phyloP scores from a whole-genome alignment of 2,888 invertebrate genomes.

The Automeris io region DNA sequence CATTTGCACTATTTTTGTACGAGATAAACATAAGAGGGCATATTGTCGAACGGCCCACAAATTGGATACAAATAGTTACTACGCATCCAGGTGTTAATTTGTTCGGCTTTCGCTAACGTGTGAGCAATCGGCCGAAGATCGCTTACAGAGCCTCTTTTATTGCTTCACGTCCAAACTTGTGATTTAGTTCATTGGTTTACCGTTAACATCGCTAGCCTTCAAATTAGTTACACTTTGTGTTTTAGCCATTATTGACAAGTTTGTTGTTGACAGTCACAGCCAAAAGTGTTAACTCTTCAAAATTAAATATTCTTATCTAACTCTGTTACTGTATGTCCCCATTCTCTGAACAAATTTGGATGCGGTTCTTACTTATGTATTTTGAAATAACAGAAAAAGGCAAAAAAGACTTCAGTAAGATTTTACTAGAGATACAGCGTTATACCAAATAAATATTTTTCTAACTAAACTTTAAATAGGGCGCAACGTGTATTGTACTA shows the following conservation, averaged over 20 bases:
- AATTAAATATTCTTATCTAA: too few relatives aligned
- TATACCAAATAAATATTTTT: too few relatives aligned
- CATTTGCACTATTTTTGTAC: conserved; percentile 73
- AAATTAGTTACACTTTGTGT: conserved; percentile 22
- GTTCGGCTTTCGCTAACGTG: conserved; percentile 72
- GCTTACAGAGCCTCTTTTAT: conserved; percentile 39
- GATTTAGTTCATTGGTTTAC: conserved; percentile 37
- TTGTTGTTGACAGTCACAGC: not conserved
- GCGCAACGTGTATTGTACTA: too few relatives aligned
- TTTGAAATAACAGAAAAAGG: too few relatives aligned
- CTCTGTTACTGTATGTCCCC: not conserved
- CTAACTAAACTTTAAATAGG: too few relatives aligned
- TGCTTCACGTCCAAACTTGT: conserved; percentile 35
- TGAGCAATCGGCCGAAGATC: conserved; percentile 53
- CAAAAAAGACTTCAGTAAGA: too few relatives aligned
- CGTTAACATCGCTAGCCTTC: conserved; percentile 30
- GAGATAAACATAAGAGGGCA: conserved; percentile 69
- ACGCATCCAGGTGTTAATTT: conserved; percentile 65
- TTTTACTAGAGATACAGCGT: too few relatives aligned
- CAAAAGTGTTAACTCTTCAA: not conserved
- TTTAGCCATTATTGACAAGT: conserved; percentile 9
- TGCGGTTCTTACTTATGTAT: too few relatives aligned
- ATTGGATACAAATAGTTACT: conserved; percentile 68
- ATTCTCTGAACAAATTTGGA: not conserved
- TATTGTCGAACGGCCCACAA: conserved; percentile 62